Base-by-base conservation (phyloP, 2,113 vertebrate species). In the Illadopsis cleaveri region DNA sequence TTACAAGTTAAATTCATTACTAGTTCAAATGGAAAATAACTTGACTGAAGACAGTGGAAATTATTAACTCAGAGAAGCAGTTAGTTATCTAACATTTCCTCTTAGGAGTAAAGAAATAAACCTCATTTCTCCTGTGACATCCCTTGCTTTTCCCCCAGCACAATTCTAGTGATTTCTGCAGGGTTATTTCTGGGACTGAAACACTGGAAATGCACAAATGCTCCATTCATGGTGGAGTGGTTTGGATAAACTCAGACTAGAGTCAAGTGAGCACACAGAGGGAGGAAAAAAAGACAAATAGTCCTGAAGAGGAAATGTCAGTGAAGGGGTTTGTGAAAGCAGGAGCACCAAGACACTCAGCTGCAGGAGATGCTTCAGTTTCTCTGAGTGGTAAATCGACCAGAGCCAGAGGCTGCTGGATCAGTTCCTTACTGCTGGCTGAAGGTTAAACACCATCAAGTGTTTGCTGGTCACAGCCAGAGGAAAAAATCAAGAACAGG, bases 281-380 rank as follows among this genome's bases (percentile, higher is more conserved):
- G n/a, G 15, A 9, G 10, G 9, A 19, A 51, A 48, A 56, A 53
- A 73, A 83, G 38, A 88, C 37, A 92, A 93, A 92, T 58, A 60
- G 40, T 94, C 61, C 77, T 84, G 93, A 90, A 83, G 71, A 90
- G 82, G 84, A 82, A 80, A 81, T 45, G 72, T 72, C 82, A 88
- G 4, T 91, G 75, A 70, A 80, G 75, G 71, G 47, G 56, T 71
- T 80, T 83, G 44, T 83, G 60, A 47, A 82, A 86, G 66, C 38
- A 61, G 75, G 28, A 87, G 69, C 65, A 64, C 53, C 77, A 78
- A 56, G 44, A 48, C 76, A 14, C 5, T 62, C 69, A 75, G 13
- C 40, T 56, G 47, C 2, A 75, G 81, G 65, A 91, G 75, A 44
- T 77, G 35, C 61, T 71, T 76, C 24, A 42, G 22, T 56, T 88